A percentile compares a stretch with the other conserved stretches of the same genome.
Evolutionary conservation across 2,797 vertebrate species (phyloP).

Genomic region (Microcaecilia unicolor): DNA sequence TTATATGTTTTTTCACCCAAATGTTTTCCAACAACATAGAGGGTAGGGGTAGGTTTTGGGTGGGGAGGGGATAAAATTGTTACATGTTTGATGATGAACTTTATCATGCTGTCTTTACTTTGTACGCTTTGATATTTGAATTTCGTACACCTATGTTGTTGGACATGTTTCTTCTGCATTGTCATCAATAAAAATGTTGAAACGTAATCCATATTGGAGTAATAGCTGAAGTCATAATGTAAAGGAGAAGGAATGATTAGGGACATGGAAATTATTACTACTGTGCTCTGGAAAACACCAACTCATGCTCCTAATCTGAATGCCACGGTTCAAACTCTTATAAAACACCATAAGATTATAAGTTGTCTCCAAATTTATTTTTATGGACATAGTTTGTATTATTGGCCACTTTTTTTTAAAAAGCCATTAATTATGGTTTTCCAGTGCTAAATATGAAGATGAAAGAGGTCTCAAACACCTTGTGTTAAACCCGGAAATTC

Average conservation of each 20-base stretch:
- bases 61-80: too few species aligned
- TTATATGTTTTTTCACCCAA: too few species aligned
- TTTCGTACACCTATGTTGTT: too few species aligned
- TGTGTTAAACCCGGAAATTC: too few species aligned
- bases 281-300: constrained; percentile 25
- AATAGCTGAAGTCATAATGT: constrained; percentile 26
- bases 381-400: constrained; percentile 41
- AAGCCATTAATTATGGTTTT: constrained; percentile 31
- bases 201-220: constrained; percentile 8
- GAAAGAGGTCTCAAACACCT: constrained; percentile 33
- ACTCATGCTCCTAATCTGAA: constrained; percentile 42
- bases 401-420: constrained; percentile 21
- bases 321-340: constrained; percentile 43
- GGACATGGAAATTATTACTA: constrained; percentile 26
- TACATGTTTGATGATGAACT: too few species aligned
- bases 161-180: too few species aligned
- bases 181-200: too few species aligned
- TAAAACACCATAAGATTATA: constrained; percentile 27
- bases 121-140: too few species aligned
- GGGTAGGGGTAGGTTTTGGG: too few species aligned
- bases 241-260: constrained; percentile 8
- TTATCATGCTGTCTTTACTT: too few species aligned
- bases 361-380: constrained; percentile 32
- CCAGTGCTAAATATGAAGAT: constrained; percentile 45
- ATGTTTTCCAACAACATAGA: too few species aligned